phyloP scores from a whole-genome alignment of 37 sponge, comb jelly and placozoan species.

The Beroe ovata region DNA sequence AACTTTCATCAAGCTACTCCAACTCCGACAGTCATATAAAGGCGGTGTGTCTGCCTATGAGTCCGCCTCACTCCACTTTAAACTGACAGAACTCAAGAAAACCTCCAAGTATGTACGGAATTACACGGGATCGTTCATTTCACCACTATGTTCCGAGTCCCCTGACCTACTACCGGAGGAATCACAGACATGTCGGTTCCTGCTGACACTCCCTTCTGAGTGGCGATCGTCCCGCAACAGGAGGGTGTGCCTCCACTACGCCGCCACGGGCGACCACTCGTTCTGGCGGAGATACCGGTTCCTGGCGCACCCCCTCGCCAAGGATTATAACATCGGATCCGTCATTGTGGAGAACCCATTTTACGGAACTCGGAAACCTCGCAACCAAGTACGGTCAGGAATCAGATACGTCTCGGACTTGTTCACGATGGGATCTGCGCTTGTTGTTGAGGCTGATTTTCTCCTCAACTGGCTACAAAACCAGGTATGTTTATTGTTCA shows the following conservation, averaged over 20 bases:
- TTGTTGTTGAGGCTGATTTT: slow-evolving; percentile 76
- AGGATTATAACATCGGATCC: slow-evolving; percentile 76
- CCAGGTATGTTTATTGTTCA: not conserved
- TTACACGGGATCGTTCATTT: slow-evolving; percentile 22
- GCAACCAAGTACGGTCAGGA: slow-evolving; percentile 72
- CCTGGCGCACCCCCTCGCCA: slow-evolving; percentile 74
- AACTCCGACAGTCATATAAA: slow-evolving; percentile 3
- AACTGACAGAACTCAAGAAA: slow-evolving; percentile 1
- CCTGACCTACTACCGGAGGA: slow-evolving; percentile 3
- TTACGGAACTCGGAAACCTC: slow-evolving; percentile 55
- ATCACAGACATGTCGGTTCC: slow-evolving; percentile 30
- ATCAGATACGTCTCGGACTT: slow-evolving; percentile 85
- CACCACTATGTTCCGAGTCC: not conserved
- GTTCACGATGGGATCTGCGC: slow-evolving; percentile 83
- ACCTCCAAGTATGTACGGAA: not conserved
- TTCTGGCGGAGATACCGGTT: slow-evolving; percentile 80
- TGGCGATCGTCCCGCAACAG: not conserved
- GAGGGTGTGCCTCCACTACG: slow-evolving; percentile 44
- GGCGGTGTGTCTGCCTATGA: not conserved
- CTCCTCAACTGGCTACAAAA: slow-evolving; percentile 74
- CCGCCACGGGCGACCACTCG: slow-evolving; percentile 50
- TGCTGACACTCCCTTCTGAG: slow-evolving; percentile 3
- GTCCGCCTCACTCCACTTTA: not conserved
- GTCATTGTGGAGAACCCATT: slow-evolving; percentile 89
- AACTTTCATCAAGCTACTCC: slow-evolving; percentile 46